Conservation (phyloP, 2,888 invertebrate genomes). For the Leptopilina myrica region DNA sequence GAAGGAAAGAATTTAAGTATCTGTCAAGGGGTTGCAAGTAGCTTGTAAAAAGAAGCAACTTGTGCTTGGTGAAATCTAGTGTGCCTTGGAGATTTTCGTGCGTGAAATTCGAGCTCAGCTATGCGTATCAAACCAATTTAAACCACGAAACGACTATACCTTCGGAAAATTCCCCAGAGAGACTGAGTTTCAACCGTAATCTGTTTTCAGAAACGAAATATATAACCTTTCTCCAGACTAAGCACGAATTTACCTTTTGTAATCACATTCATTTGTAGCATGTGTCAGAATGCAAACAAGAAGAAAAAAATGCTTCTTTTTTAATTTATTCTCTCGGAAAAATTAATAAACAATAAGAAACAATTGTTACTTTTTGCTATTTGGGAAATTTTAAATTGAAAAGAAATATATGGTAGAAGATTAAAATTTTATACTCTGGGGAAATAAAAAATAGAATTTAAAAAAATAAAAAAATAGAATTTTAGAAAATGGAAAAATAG, state of each 20-base stretch:
- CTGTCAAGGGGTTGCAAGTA: conserved; percentile 34
- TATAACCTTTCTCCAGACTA: background rate
- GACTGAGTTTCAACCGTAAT: conserved; percentile 24
- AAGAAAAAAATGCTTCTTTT: background rate
- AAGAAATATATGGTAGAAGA: too few species aligned
- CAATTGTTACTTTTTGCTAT: too few species aligned
- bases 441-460: too few species aligned
- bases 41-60: conserved; percentile 21
- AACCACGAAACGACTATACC: conserved; percentile 19
- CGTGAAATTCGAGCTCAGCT: conserved; percentile 36
- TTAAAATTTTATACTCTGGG: too few species aligned
- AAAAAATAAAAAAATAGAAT: too few species aligned
- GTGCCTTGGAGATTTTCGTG: conserved; percentile 28
- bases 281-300: background rate
- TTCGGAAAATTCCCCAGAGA: conserved; percentile 13
- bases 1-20: conserved; percentile 17
- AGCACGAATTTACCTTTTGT: conserved; percentile 24
- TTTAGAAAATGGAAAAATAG: too few species aligned
- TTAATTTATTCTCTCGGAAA: too few species aligned
- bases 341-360: too few species aligned
- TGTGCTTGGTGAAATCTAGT: conserved; percentile 17
- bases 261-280: conserved; percentile 7
- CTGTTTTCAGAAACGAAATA: conserved; percentile 18
- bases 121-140: conserved; percentile 37
- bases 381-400: too few species aligned